Evolutionary conservation across 92 coral and sea anemone genomes (phyloP), one percentile per base, ranked within the genome.

Genomic region (Umimayanthus kanabou): DNA sequence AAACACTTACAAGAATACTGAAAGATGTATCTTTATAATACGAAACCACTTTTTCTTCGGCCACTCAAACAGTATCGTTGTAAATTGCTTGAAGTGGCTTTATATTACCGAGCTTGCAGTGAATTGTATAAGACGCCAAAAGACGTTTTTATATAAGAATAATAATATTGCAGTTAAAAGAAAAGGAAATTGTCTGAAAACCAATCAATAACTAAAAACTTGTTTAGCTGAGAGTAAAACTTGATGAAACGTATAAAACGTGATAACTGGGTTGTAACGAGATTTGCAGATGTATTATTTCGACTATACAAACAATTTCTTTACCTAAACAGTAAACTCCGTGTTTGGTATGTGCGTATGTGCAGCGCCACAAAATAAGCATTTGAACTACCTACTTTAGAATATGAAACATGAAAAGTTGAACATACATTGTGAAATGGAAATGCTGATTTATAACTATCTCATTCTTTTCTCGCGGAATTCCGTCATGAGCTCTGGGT

Each of bases 291-390:
- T 83, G 87, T 83, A 47, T 70, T 43, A 43, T 15, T 20, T 57
- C 6, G 20, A 57, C 65, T 40, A 71, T 40, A 82, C 53, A 82
- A 82, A 82, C 86, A 82, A 82, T 67, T 43, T 70, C 78, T 65
- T 65, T 82, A 82, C 76, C 75, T 33, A 33, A 33, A 33, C 37
- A 33, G n/a, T 40, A 65, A 67, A 42, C 50, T n/a, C 5, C 15
- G 18, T 5, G 85, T 43, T 77, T 39, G 74, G 82, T 49, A 25
- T 45, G 22, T 78, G 3, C 42, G 11, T 25, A 78, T 16, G 23
- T 7, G 61, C 23, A 26, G 49, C 22, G 20, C 61, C 3, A 45
- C 49, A n/a, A n/a, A 78, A 78, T 47, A 78, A 25, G 65, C 81
- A 45, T 30, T 78, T 50, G 30, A 23, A 43, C 23, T 23, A 25